Percentiles rank a stretch among this genome's conserved stretches.
Conservation (phyloP, 2,113 vertebrate genomes). For the Gorsachius goisagi region DNA sequence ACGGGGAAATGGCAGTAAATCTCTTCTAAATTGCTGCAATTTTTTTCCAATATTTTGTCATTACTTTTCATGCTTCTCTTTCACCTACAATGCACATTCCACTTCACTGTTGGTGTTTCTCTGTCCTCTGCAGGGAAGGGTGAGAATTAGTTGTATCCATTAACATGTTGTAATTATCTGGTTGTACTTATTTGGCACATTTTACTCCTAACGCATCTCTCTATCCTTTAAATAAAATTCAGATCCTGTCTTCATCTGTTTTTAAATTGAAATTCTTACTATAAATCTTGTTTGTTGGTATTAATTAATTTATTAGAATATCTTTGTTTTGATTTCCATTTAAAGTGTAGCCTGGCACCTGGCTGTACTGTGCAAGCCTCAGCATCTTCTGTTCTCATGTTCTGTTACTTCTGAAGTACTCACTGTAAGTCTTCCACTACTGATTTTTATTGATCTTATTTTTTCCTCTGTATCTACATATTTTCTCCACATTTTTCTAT, state of each 20-base stretch:
- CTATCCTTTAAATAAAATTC: not conserved
- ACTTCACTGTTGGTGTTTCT: not conserved
- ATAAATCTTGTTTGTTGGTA: not conserved
- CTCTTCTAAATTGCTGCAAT: not conserved
- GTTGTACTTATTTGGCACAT: not conserved
- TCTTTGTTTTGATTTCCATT: not conserved
- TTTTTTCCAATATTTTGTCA: not conserved
- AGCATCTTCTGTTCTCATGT: not conserved
- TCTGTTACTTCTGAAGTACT: not conserved
- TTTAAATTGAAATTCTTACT: not conserved
- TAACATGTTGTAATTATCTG: not conserved
- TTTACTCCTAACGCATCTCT: not conserved
- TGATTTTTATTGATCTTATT: not conserved
- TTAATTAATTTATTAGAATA: not conserved
- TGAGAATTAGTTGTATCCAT: not conserved
- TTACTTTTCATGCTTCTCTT: not conserved
- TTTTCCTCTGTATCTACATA: not conserved
- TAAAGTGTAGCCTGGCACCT: not conserved
- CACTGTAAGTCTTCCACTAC: not conserved
- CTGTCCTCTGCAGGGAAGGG: not conserved
- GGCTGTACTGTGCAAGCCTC: not conserved
- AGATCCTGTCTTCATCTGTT: not conserved
- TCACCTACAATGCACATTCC: not conserved
- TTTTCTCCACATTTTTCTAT: not conserved
- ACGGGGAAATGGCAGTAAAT: not conserved